phyloP scores from a whole-genome alignment of 1,140 invertebrate genomes.

The Teleogryllus occipitalis region DNA sequence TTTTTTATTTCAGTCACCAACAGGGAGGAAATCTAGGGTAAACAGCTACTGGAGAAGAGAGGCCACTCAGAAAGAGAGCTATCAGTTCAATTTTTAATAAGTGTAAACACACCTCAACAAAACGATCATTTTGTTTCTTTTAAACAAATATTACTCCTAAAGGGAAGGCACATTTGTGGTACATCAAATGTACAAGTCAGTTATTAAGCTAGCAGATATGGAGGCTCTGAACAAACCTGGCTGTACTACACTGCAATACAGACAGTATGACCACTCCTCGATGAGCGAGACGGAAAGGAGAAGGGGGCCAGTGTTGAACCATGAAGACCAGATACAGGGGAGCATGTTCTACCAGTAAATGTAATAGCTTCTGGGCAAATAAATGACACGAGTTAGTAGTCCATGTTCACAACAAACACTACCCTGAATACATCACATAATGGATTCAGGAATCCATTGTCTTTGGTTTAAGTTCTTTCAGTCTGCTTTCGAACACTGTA shows the following conservation, averaged over 20 bases:
- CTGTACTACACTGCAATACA: neutral
- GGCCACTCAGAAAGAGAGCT: neutral
- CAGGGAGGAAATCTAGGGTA: neutral
- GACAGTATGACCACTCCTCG: neutral
- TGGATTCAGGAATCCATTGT: no score
- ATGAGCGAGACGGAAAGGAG: no score
- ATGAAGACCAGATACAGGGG: no score
- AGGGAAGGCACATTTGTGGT: constrained; percentile 3
- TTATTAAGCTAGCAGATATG: neutral
- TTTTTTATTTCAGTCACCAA: neutral
- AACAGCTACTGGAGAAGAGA: neutral
- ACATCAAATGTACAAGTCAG: neutral
- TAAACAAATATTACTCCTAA: neutral
- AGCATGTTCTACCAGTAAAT: no score
- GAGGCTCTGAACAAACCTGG: neutral
- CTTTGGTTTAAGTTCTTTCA: no score
- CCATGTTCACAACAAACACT: no score
- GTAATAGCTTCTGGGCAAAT: no score
- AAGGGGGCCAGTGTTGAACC: no score
- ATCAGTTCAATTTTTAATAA: neutral
- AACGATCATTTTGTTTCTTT: neutral
- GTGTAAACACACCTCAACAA: neutral
- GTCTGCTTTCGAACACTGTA: no score
- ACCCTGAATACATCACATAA: no score
- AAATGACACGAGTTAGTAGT: no score